Evolutionary conservation across 2,888 invertebrate species (phyloP), one percentile per base, ranked within the genome.

Genomic region (Zygothrica quintamaculata): DNA sequence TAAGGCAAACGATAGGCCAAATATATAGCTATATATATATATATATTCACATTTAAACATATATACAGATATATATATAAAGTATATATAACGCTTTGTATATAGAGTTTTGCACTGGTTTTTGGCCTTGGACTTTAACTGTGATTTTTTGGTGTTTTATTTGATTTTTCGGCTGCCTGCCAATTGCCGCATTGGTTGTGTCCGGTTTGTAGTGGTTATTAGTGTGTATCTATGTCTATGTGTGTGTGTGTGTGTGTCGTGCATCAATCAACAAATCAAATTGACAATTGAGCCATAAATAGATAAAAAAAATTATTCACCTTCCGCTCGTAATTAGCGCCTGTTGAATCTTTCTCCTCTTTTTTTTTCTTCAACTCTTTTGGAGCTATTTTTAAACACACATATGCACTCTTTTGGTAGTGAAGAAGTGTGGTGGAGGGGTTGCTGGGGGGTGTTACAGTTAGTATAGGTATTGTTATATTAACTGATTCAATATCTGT

Each of bases 311-410:
- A 37, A 60, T 44, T 51, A 59, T 36, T 65, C 60, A 58, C 57
- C 57, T 65, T 29, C 18, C 52, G 40, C 52, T 40, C 22, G 51
- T 58, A 80, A 80, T 79, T 78, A 78, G 57, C 77, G 77, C 61
- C 57, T 55, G 51, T 26, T 60, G 33, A n/a, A n/a, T n/a, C n/a
- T n/a, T n/a, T n/a, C n/a, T n/a, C n/a, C n/a, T n/a, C n/a, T n/a
- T n/a, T n/a, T n/a, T n/a, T n/a, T n/a, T n/a, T n/a, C n/a, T n/a
- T n/a, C n/a, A n/a, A 3, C 18, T 22, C 18, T 22, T 22, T 22
- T 44, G 44, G 36, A 13, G 58, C 77, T 84, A 78, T 78, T 84
- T 77, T 66, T 66, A 51, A 29, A 72, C 72, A 65, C 58, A 55
- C 65, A 51, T 15, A 25, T n/a, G n/a, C n/a, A n/a, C n/a, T n/a